These are phyloP conservation scores for Himalopsyche kuldschensis DNA, from an alignment of 2,888 invertebrate species.

Conservation along the genomic window DNA sequence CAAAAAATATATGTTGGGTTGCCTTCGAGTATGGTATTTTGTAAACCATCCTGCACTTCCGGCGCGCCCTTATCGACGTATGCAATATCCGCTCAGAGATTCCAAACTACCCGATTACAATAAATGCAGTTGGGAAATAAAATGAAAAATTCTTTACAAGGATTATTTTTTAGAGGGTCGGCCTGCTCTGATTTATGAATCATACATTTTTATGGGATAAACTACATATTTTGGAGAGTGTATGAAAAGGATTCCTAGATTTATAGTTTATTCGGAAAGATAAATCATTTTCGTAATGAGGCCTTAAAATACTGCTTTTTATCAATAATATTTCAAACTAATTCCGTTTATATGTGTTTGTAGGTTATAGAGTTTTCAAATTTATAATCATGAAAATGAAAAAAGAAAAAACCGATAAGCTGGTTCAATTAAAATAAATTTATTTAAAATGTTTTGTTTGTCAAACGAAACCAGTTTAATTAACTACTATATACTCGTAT, in stretches of 20 bases:
- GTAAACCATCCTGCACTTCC: constrained; percentile 10
- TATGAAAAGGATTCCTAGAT: background rate
- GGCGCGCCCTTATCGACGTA: constrained; percentile 18
- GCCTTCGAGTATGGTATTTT: background rate
- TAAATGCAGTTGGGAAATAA: background rate
- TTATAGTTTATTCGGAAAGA: background rate
- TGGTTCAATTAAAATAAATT: no score
- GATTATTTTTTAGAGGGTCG: background rate
- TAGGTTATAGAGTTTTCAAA: no score
- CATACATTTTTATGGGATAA: background rate
- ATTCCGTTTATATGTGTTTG: no score
- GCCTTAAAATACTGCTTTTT: no score
- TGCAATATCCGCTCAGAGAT: constrained; percentile 20
- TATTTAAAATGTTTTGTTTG: no score
- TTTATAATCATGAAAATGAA: no score
- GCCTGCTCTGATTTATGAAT: background rate
- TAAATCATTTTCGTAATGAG: no score
- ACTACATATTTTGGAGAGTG: background rate
- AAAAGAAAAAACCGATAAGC: no score
- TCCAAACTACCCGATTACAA: constrained; percentile 6
- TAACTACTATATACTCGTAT: no score
- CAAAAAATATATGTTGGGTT: background rate
- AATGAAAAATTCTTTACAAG: background rate
- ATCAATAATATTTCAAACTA: no score
- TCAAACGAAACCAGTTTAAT: no score